Percentiles rank a stretch among this genome's conserved stretches.
Evolutionary conservation across 2,797 vertebrate genomes (phyloP).

Genomic region (Cirrhinus molitorella): DNA sequence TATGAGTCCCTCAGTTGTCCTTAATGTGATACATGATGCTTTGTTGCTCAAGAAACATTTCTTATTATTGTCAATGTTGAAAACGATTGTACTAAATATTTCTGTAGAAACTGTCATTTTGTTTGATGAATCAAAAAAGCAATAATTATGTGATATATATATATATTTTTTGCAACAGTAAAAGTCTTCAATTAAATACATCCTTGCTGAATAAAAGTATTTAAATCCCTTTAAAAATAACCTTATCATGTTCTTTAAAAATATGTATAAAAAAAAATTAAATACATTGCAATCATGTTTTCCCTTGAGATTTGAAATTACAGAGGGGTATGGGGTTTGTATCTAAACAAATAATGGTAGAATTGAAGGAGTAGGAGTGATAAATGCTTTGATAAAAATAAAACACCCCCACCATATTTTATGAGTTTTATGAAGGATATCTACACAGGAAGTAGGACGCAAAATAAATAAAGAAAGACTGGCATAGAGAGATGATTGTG

Average conservation of each 20-base stretch:
- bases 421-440: conserved; percentile 20
- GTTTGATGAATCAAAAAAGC: neutral
- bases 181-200: neutral
- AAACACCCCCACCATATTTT: neutral
- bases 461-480: conserved; percentile 36
- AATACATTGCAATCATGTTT: neutral
- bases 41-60: neutral
- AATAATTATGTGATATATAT: neutral
- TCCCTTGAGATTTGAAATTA: neutral
- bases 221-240: neutral
- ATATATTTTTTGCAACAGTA: neutral
- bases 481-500: conserved; percentile 23
- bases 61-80: neutral
- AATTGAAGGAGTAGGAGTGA: conserved; percentile 1
- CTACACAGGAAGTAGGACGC: conserved; percentile 10
- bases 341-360: neutral
- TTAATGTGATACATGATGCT: neutral
- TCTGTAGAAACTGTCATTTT: neutral
- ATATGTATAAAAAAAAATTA: neutral
- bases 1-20: too few species aligned
- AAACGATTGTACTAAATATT: neutral
- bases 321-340: neutral
- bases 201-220: neutral
- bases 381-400: conserved; percentile 13
- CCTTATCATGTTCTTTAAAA: neutral